These are phyloP conservation scores for Mus musculus DNA, from an alignment of 2,113 vertebrate genomes.

Conservation along the genomic window DNA sequence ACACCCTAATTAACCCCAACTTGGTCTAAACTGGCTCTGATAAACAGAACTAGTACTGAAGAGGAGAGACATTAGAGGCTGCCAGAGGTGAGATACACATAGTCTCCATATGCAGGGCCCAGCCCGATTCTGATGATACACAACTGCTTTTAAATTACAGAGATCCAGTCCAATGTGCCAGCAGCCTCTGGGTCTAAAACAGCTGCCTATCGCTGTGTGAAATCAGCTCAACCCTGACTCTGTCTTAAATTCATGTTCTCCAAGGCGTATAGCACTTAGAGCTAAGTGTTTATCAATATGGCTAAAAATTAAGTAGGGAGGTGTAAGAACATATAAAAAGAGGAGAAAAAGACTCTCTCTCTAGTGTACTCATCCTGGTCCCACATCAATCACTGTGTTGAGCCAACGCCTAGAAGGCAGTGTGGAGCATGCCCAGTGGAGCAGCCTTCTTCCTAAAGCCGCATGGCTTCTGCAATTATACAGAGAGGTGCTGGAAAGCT, in stretches of 20 bases:
- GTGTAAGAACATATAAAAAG: not conserved
- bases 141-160: not conserved
- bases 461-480: rapidly evolving
- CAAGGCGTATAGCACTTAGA: too few relatives aligned
- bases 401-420: too few relatives aligned
- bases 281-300: not conserved
- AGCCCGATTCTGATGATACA: not conserved
- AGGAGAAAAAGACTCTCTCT: rapidly evolving
- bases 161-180: not conserved
- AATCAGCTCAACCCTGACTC: not conserved
- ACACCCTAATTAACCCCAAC: slow-evolving; percentile 79
- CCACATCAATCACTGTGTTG: not conserved
- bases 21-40: slow-evolving; percentile 77
- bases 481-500: not conserved
- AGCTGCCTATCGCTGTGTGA: not conserved
- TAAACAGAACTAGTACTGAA: slow-evolving; percentile 70
- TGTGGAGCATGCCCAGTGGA: rapidly evolving
- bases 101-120: not conserved
- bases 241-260: not conserved
- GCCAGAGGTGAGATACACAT: slow-evolving; percentile 37
- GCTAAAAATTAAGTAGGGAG: not conserved
- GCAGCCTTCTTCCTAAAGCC: not conserved
- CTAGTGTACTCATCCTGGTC: not conserved
- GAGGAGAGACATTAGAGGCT: slow-evolving; percentile 30
- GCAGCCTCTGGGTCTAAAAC: not conserved